Conservation (phyloP, 2,113 vertebrate species). For the Triplophysa siluroides region DNA sequence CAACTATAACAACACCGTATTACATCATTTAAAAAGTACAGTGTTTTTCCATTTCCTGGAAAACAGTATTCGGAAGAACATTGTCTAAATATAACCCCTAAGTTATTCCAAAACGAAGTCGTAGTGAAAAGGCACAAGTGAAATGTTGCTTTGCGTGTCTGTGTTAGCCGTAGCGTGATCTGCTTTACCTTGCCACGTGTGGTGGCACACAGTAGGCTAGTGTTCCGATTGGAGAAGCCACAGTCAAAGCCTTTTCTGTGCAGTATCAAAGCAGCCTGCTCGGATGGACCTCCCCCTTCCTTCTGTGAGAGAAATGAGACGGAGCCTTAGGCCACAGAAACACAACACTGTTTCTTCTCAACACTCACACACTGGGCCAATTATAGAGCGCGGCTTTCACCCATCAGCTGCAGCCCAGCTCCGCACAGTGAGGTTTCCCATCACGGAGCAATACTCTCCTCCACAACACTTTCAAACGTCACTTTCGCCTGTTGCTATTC, state of each 20-base stretch:
- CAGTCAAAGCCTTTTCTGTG: constrained; percentile 93
- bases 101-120: neutral
- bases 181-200: constrained; percentile 84
- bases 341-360: constrained; percentile 38
- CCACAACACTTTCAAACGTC: neutral
- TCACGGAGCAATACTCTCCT: neutral
- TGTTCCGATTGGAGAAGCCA: constrained; percentile 73
- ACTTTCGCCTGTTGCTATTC: neutral
- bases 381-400: constrained; percentile 49
- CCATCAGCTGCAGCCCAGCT: constrained; percentile 44
- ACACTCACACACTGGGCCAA: constrained; percentile 38
- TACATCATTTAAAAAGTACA: no score
- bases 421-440: neutral
- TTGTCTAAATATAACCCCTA: neutral
- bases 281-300: constrained; percentile 72
- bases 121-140: neutral
- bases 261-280: constrained; percentile 87
- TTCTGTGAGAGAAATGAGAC: constrained; percentile 54
- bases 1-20: no score
- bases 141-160: constrained; percentile 28
- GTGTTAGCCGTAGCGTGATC: neutral
- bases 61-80: no score
- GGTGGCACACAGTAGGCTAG: constrained; percentile 77
- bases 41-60: no score
- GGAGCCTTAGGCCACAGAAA: constrained; percentile 35